Evolutionary conservation across 1,140 invertebrate species (phyloP).

Genomic region (Drosophila arizonae): DNA sequence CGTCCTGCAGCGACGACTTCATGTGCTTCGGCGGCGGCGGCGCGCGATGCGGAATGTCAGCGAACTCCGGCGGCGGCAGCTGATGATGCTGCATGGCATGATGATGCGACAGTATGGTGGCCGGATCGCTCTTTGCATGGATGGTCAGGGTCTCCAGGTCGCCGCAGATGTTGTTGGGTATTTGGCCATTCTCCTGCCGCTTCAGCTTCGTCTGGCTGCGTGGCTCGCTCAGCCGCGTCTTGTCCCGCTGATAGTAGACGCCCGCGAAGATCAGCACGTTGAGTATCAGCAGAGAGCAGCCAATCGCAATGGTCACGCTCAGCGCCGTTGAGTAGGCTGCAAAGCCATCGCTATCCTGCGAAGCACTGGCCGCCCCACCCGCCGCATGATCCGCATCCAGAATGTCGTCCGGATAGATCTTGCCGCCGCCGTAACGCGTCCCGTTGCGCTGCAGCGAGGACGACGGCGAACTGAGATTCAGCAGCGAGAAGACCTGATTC

Average conservation of each 20-base stretch:
- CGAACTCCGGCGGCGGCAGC: conserved; percentile 90
- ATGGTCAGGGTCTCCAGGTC: conserved; percentile 88
- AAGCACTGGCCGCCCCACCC: conserved; percentile 83
- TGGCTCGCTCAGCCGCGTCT: conserved; percentile 87
- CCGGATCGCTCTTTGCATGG: conserved; percentile 87
- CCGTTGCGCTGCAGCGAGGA: conserved; percentile 75
- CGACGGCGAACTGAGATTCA: conserved; percentile 79
- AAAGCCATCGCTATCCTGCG: conserved; percentile 91
- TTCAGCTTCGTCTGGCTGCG: conserved; percentile 86
- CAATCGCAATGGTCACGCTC: conserved; percentile 96
- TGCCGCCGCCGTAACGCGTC: conserved; percentile 57
- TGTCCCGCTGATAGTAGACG: conserved; percentile 96
- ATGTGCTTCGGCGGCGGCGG: conserved; percentile 89
- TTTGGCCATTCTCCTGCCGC: conserved; percentile 91
- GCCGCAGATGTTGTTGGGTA: conserved; percentile 92
- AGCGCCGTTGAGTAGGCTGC: conserved; percentile 94
- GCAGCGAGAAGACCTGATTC: conserved; percentile 79
- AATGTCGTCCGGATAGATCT: conserved; percentile 71
- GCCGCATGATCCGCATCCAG: conserved; percentile 77
- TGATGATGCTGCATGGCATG: conserved; percentile 89
- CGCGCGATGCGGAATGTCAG: conserved; percentile 88
- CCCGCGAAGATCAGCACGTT: conserved; percentile 97
- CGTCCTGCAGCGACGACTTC: conserved; percentile 85
- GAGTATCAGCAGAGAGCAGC: conserved; percentile 93
- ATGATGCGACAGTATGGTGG: conserved; percentile 87